Evolutionary conservation across 2,113 vertebrate genomes (phyloP), one percentile per base, ranked within the genome.

Genomic region (Heterotilapia buettikoferi): DNA sequence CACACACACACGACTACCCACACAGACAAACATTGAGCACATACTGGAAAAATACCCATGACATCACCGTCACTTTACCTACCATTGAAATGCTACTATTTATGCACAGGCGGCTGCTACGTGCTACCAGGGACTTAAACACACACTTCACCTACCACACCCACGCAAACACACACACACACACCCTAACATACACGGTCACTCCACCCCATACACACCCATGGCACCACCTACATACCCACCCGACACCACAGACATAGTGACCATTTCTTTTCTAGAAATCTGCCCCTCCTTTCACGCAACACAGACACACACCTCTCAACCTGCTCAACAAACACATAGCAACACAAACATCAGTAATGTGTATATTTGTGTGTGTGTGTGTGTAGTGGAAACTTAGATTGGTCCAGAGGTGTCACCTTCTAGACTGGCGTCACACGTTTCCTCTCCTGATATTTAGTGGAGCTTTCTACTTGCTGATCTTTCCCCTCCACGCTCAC

Each of bases 61-160:
- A 96, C 96, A 93, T 96, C 96, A 96, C 18, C 43, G 4, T 87
- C 95, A 94, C 93, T 93, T 92, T 88, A 86, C 88, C 86, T 76
- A 43, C 89, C 53, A 86, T 87, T 95, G 91, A 93, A 93, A 86
- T 54, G 82, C 87, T 88, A 29, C 85, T 94, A 90, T 96, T 96
- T 94, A 94, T 88, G 88, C 63, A 57, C 88, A 84, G 92, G 89
- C 84, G 52, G 73, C 90, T 90, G 84, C 90, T 85, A 71, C 47
- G 47, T 92, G 93, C 80, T 88, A 89, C 91, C 36, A 29, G 79
- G 83, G 19, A 90, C 84, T 95, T 95, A 96, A 96, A 96, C 94
- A 92, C 91, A 94, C 91, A 94, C 94, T 94, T 87, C 71, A 90
- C 31, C 16, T 84, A 86, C 90, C 92, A 88, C 91, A 85, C 94